phyloP scores from a whole-genome alignment of 2,888 invertebrate species.

The Apoda limacodes region DNA sequence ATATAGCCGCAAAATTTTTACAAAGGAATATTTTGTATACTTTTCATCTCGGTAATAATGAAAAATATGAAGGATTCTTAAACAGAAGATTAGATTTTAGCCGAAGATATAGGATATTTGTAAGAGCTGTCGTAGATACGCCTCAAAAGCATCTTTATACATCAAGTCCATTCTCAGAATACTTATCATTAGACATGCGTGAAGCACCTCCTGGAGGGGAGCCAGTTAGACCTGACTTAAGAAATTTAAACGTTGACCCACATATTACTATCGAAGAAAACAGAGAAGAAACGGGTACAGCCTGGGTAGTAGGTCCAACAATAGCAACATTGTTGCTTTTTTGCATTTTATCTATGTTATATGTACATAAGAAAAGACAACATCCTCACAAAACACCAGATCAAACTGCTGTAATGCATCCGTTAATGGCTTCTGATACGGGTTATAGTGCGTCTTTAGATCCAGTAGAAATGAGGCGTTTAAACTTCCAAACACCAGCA shows the following conservation, averaged over 20 bases:
- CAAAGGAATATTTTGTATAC: slow-evolving; percentile 92
- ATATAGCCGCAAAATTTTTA: slow-evolving; percentile 94
- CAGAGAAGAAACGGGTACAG: slow-evolving; percentile 86
- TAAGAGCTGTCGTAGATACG: slow-evolving; percentile 93
- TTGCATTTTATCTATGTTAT: slow-evolving; percentile 82
- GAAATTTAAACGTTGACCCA: slow-evolving; percentile 78
- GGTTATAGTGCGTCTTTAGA: slow-evolving; percentile 89
- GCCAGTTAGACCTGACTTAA: slow-evolving; percentile 88
- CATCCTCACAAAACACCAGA: slow-evolving; percentile 93
- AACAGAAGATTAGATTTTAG: slow-evolving; percentile 87
- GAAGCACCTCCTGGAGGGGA: slow-evolving; percentile 90
- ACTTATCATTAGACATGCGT: slow-evolving; percentile 88
- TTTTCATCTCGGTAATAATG: slow-evolving; percentile 91
- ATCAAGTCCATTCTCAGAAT: slow-evolving; percentile 93
- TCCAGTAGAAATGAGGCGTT: slow-evolving; percentile 94
- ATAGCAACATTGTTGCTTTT: slow-evolving; percentile 89
- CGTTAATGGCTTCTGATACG: slow-evolving; percentile 88
- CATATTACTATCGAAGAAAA: slow-evolving; percentile 86
- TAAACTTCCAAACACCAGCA: slow-evolving; percentile 97
- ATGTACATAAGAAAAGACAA: slow-evolving; percentile 81
- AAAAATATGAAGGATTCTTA: slow-evolving; percentile 88
- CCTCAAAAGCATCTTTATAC: slow-evolving; percentile 95
- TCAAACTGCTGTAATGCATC: slow-evolving; percentile 90
- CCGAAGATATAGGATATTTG: slow-evolving; percentile 90
- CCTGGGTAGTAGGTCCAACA: slow-evolving; percentile 93